A percentile compares a stretch with the other conserved stretches of the same genome.
Evolutionary conservation across 2,113 vertebrate genomes (phyloP).

Genomic region (Anolis sagrei): DNA sequence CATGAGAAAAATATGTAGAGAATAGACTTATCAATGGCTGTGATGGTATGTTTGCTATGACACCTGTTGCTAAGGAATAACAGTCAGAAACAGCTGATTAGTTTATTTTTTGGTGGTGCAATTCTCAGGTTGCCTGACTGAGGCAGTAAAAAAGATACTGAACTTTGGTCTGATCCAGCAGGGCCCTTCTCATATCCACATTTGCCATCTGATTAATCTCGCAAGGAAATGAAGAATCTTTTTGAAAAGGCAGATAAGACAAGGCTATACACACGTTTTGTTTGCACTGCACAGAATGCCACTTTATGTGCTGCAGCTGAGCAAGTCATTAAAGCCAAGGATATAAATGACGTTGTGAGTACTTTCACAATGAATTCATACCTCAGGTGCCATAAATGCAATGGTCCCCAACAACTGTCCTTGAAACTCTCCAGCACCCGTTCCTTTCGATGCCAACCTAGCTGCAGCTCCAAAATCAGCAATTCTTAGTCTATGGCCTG

Average conservation of each 20-base stretch:
- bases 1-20: neutral
- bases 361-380: slow-evolving; percentile 65
- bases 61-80: neutral
- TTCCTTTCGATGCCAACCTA: slow-evolving; percentile 90
- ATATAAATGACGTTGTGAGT: neutral
- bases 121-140: neutral
- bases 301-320: neutral
- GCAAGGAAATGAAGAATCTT: neutral
- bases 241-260: slow-evolving; percentile 19
- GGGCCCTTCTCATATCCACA: neutral
- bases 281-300: neutral
- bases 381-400: slow-evolving; percentile 94
- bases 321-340: too few species aligned
- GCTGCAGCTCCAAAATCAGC: slow-evolving; percentile 92
- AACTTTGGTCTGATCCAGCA: neutral
- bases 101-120: neutral
- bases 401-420: slow-evolving; percentile 91
- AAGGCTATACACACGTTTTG: neutral
- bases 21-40: neutral
- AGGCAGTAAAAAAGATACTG: neutral
- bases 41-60: neutral
- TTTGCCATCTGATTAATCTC: neutral
- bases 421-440: slow-evolving; percentile 92
- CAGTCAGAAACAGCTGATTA: neutral
- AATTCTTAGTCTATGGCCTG: slow-evolving; percentile 89